Base-by-base conservation (phyloP, 2,888 invertebrate genomes). In the Drosophila robusta region DNA sequence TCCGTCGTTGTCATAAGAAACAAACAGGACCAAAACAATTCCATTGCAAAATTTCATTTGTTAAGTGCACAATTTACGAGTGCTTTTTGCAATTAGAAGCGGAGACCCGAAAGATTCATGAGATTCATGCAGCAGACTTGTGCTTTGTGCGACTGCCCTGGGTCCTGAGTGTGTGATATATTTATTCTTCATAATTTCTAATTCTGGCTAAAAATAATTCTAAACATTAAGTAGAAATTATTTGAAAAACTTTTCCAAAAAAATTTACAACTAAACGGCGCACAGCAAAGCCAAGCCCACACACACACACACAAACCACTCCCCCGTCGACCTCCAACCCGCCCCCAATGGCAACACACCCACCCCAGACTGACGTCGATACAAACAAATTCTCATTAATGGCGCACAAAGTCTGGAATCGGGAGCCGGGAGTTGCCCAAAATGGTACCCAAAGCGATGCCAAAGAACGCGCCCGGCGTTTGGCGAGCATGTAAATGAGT, bases 311-410 rank as follows among this genome's bases (percentile, higher is more conserved):
- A 32, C 46, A 9, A 9, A 11, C 2, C 11, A 3, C 4, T 9
- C 9, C 32, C 32, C 9, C 14, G 11, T 32, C 51, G n/a, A 12
- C 38, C 55, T 11, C 39, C 24, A 22, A 11, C 42, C 12, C 6
- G 18, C 32, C 45, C 45, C 12, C 2, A 7, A 3, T 16, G 12
- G 38, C 36, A 38, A 9, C 49, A 16, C 36, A 24, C 29, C 49
- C 44, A 54, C 58, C 64, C 34, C 67, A 64, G 70, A 69, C 78
- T 80, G 63, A 75, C 76, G 78, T 75, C 88, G 79, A 91, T 89
- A 91, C 87, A 91, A 91, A 90, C 90, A 91, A 91, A 90, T 91
- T 86, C 90, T 90, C 90, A 90, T 91, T 90, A 90, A 87, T 86
- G 84, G 78, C 72, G 64, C 74, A 66, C 65, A 70, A 66, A 72